A percentile compares a stretch with the other conserved stretches of the same genome.
These are phyloP conservation scores for Hydrochoerus hydrochaeris DNA, from an alignment of 2,113 vertebrate genomes.

Conservation along the genomic window DNA sequence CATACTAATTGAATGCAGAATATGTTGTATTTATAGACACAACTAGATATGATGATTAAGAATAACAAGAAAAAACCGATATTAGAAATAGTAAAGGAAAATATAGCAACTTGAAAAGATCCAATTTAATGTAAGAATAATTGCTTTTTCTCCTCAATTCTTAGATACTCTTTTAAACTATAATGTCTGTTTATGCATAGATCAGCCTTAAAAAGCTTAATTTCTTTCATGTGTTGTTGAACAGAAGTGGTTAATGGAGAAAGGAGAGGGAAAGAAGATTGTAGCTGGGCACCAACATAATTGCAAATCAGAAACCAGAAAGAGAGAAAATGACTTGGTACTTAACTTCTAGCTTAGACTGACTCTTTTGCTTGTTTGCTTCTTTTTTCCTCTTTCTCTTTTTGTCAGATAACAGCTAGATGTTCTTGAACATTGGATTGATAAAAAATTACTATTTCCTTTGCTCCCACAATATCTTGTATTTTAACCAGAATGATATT, in stretches of 20 bases:
- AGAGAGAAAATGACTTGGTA: constrained; percentile 43
- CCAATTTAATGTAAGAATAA: constrained; percentile 26
- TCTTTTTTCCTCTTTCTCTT: background rate
- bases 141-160: constrained; percentile 36
- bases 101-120: background rate
- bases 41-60: constrained; percentile 44
- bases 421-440: background rate
- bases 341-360: constrained; percentile 28
- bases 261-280: constrained; percentile 21
- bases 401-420: constrained; percentile 9
- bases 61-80: constrained; percentile 12
- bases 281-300: background rate
- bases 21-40: constrained; percentile 53
- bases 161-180: constrained; percentile 26
- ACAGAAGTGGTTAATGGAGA: background rate
- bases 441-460: constrained; percentile 7
- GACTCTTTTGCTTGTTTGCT: background rate
- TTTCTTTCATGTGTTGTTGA: constrained; percentile 46
- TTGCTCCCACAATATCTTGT: background rate
- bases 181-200: background rate
- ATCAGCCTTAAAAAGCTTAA: constrained; percentile 25
- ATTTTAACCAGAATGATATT: constrained; percentile 15
- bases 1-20: constrained; percentile 43
- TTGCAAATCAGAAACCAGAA: constrained; percentile 31
- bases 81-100: constrained; percentile 47